Evolutionary conservation across 2,113 vertebrate genomes (phyloP), one percentile per base, ranked within the genome.

Genomic region (Brienomyrus brachyistius): DNA sequence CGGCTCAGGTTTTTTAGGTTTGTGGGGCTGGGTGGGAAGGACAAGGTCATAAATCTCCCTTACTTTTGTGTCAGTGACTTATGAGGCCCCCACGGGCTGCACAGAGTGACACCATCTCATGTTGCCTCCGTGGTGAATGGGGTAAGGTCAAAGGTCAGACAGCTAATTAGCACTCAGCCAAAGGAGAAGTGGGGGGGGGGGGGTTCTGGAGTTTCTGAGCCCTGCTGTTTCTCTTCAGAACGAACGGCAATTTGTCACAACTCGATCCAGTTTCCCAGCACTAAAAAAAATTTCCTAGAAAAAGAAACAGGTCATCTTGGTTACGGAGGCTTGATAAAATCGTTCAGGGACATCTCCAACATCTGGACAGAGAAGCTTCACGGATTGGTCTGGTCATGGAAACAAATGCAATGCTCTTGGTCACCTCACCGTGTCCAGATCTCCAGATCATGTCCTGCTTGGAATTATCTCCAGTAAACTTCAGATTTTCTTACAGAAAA

Each of bases 11-110:
- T 45, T 62, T 88, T 23, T 27, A 7, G 35, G 52, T 1, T 1
- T 54, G 86, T 19, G 8, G 86, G 40, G 52, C 35, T 35, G 85
- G n/a, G 15, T 17, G 27, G 85, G 51, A 50, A 87, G 23, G 85
- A 27, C 27, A 50, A 40, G 87, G 87, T 21, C 54, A 62, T 88
- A 88, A 88, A 88, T 88, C 35, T 62, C 86, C 10, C 56, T 59
- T 87, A 21, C 86, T 43, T 40, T 87, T 87, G 52, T 59, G 87
- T 88, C 87, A 88, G 52, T 66, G 54, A 88, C 87, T 66, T 62
- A 88, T 59, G 56, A 88, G 56, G 87, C n/a, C 54, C 21, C 52
- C 54, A 45, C 7, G 19, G 54, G 35, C 87, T 4, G 21, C 86
- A 45, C 2, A 62, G 87, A 66, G 56, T 56, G 43, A 56, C 56